Percentiles rank a stretch among this genome's conserved stretches.
These are phyloP conservation scores for Amitus sp. DNA, from an alignment of 2,888 invertebrate species.

Conservation along the genomic window DNA sequence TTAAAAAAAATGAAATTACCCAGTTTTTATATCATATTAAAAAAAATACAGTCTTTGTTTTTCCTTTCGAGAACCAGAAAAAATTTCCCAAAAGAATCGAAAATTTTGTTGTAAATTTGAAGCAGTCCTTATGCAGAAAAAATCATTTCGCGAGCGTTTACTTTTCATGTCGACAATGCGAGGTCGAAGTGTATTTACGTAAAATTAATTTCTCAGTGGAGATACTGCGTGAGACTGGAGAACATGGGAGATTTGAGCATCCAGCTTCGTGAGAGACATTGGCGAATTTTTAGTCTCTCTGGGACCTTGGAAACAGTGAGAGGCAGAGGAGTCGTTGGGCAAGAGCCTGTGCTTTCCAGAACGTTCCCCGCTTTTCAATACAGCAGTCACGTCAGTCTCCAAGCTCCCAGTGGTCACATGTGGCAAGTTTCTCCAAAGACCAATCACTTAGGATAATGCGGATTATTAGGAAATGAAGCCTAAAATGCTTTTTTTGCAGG, in stretches of 20 bases:
- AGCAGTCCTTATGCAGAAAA: no score
- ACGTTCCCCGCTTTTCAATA: conserved; percentile 96
- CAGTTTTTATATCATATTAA: no score
- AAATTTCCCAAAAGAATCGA: no score
- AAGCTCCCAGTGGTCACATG: conserved; percentile 98
- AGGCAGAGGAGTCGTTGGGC: conserved; percentile 96
- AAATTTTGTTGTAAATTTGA: no score
- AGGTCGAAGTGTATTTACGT: no score
- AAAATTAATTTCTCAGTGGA: conserved; percentile 87
- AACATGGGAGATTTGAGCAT: conserved; percentile 91
- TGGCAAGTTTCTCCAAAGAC: conserved; percentile 72
- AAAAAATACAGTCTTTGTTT: no score
- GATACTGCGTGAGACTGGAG: conserved; percentile 96
- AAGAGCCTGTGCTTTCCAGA: conserved; percentile 92
- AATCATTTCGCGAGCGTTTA: no score
- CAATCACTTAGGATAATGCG: neutral
- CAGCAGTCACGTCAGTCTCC: conserved; percentile 95
- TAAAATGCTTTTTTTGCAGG: conserved; percentile 66
- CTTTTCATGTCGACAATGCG: no score
- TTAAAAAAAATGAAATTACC: no score
- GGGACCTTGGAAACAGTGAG: conserved; percentile 94
- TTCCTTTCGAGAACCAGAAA: no score
- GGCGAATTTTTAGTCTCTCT: conserved; percentile 95
- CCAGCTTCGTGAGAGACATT: conserved; percentile 95
- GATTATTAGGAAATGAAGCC: neutral